Evolutionary conservation across 2,888 invertebrate genomes (phyloP).

Genomic region (Cephus nigrinus): DNA sequence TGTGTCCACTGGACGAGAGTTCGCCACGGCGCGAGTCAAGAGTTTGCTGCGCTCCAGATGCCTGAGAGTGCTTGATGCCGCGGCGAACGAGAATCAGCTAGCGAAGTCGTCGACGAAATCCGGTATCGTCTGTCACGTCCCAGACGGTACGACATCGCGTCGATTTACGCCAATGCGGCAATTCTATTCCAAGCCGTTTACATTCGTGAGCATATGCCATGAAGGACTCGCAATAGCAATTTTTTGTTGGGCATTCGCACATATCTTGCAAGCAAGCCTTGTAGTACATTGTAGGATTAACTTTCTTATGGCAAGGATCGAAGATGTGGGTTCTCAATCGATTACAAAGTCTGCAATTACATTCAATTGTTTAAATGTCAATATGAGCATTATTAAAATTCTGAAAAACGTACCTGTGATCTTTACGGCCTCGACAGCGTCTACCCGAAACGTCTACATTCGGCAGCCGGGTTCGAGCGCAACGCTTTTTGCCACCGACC

Average conservation of each 20-base stretch:
- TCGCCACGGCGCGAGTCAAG: slow-evolving; percentile 11
- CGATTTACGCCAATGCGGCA: slow-evolving; percentile 78
- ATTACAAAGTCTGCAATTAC: slow-evolving; percentile 65
- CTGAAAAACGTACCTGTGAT: slow-evolving; percentile 52
- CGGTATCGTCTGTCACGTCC: slow-evolving; percentile 40
- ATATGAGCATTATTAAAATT: neutral
- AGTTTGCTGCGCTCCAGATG: slow-evolving; percentile 4
- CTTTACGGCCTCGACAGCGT: slow-evolving; percentile 59
- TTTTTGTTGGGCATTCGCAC: slow-evolving; percentile 84
- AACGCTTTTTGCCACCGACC: slow-evolving; percentile 82
- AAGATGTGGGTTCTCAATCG: slow-evolving; percentile 72
- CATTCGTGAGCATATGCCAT: slow-evolving; percentile 92
- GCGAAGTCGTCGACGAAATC: slow-evolving; percentile 31
- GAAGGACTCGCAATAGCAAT: slow-evolving; percentile 91
- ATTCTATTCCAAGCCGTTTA: slow-evolving; percentile 78
- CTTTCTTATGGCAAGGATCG: slow-evolving; percentile 80
- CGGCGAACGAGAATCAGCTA: slow-evolving; percentile 18
- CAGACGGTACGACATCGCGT: slow-evolving; percentile 74
- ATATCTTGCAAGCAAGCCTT: slow-evolving; percentile 89
- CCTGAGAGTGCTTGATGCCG: slow-evolving; percentile 2
- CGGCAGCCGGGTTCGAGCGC: slow-evolving; percentile 69
- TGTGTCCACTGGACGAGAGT: neutral
- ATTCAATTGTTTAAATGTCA: neutral
- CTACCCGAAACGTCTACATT: slow-evolving; percentile 59
- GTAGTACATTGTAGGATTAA: slow-evolving; percentile 85